Evolutionary conservation across 2,113 vertebrate species (phyloP), one percentile per base, ranked within the genome.

Genomic region (Tachysurus fulvidraco): DNA sequence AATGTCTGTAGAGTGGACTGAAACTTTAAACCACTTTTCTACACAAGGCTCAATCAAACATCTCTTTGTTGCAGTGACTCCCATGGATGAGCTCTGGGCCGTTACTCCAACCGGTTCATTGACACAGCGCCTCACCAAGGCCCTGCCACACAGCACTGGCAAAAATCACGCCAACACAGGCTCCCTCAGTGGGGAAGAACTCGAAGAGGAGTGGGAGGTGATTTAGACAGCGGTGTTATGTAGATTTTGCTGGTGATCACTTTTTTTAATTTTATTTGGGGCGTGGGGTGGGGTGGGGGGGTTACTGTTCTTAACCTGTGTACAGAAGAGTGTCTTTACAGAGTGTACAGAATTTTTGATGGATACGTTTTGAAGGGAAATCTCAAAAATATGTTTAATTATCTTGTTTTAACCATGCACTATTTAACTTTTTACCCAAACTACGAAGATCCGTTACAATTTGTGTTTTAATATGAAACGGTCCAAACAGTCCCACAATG

Each of bases 121-220:
- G 78, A 96, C 96, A 60, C 97, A 96, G 89, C 96, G 97, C 17
- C 96, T 99, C 80, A 99, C 97, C 0, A 98, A 96, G 93, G 96
- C 96, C n/a, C 97, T 99, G 92, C 95, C 94, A 86, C 97, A 96
- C 88, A 91, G 92, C 0, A 92, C 87, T 0, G 71, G 88, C 67
- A 86, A 93, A 83, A 94, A 92, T 84, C 93, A 94, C 85, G 91
- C 91, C 77, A 92, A 90, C 55, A 93, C 90, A 10, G 54, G 92
- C 4, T 88, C 93, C 76, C 91, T 94, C 21, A 94, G 94, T 46
- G 88, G 89, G 0, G 98, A 99, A 21, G 97, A 98, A 74, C 95
- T 96, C 13, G 98, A 98, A 80, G 98, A 99, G 1, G 98, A 97
- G 89, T 99, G 98, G 98, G 98, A 99, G 91, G 97, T 99, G 81